Conservation (phyloP, 2,113 vertebrate genomes). For the Protobothrops flavoviridis region DNA sequence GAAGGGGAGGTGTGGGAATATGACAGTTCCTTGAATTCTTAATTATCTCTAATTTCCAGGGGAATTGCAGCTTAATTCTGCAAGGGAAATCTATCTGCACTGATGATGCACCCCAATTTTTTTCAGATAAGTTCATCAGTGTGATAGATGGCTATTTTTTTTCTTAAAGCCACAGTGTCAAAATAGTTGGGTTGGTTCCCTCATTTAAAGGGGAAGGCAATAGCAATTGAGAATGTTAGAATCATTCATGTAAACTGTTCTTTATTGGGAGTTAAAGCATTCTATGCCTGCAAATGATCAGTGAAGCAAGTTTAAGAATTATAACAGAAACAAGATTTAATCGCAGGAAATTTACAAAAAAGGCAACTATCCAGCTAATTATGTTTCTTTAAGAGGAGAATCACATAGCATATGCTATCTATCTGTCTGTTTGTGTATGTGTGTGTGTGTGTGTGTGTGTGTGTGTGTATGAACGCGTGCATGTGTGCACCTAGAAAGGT, state of each 20-base stretch:
- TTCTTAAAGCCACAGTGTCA: neutral
- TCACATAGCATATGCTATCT: neutral
- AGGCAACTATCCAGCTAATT: neutral
- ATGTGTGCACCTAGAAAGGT: neutral
- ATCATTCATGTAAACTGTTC: neutral
- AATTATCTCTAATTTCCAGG: neutral
- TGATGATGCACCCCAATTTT: neutral
- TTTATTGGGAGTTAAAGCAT: neutral
- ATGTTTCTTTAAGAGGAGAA: neutral
- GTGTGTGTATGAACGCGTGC: neutral
- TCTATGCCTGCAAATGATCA: neutral
- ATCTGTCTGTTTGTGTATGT: neutral
- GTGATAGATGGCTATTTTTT: neutral
- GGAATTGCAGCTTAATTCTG: neutral
- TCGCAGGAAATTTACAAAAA: neutral
- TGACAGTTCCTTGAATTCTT: neutral
- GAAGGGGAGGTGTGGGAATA: neutral
- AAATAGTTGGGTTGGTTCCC: neutral
- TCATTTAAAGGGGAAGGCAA: neutral
- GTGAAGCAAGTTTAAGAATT: neutral
- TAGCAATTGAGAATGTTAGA: neutral
- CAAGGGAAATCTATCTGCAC: neutral
- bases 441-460: neutral
- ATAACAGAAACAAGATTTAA: neutral
- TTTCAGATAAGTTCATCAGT: neutral